Evolutionary conservation across 35 echinoderm and acorn worm species (phyloP), one percentile per base, ranked within the genome.

Genomic region (Ophiothrix spiculata): DNA sequence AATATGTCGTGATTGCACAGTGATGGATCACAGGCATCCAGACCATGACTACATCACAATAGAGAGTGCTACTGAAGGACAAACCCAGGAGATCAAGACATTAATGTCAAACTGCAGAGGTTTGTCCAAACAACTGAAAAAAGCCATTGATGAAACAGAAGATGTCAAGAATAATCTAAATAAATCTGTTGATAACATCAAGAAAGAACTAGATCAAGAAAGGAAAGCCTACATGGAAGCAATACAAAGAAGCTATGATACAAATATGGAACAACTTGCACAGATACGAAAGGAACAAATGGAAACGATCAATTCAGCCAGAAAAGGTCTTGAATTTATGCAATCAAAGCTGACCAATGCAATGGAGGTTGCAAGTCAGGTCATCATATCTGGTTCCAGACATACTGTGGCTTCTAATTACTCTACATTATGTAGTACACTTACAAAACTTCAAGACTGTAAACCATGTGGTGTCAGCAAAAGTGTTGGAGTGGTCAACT

Each of bases 11-110:
- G 54, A 12, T 33, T 84, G 81, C 31, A 64, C 81, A 12, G 56
- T 8, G 31, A 21, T 84, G 35, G 54, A 84, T 17, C 81, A 84
- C 54, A 36, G 46, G 6, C 54, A 42, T 64, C 56, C 81, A 2
- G 17, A 84, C 1, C 81, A 84, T 69, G 45, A 74, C 12, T 84
- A 84, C 29, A 42, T 74, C 69, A 37, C 54, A 69, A 15, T 69
- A n/a, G 60, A 69, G 29, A 69, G 60, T n/a, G 60, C 25, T n/a
- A 25, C 29, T n/a, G 1, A 69, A n/a, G 60, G 25, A 12, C 60
- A 69, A 1, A 6, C 1, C 3, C 16, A 10, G 8, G 60, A 69
- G 23, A 69, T 69, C 2, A 10, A 69, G 29, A 10, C 3, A 12
- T 25, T 69, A 28, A 2, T n/a, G 2, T 4, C 10, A 15, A 28